phyloP scores from a whole-genome alignment of 2,888 invertebrate genomes.

The Orthonychiurus folsomi region DNA sequence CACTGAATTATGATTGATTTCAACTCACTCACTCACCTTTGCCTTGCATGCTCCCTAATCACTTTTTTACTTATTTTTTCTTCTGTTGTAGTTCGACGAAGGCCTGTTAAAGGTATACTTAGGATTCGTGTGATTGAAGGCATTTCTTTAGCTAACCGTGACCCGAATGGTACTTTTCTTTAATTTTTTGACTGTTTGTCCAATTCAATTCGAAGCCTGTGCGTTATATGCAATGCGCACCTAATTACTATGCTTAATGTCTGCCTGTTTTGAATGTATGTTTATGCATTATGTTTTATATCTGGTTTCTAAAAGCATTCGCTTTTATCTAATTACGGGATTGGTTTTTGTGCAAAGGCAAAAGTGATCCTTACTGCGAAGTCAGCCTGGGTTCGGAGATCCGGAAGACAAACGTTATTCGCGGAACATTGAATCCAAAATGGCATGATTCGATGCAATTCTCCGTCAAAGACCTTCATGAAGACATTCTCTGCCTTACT shows the following conservation, averaged over 20 bases:
- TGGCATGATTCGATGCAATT: constrained; percentile 73
- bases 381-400: constrained; percentile 63
- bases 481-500: constrained; percentile 60
- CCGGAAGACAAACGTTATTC: constrained; percentile 55
- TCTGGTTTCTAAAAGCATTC: too few species aligned
- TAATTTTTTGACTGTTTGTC: neutral
- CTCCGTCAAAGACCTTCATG: constrained; percentile 57
- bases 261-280: too few species aligned
- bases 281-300: too few species aligned
- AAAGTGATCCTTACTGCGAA: constrained; percentile 64
- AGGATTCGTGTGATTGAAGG: constrained; percentile 40
- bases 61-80: constrained; percentile 9
- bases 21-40: neutral
- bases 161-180: constrained; percentile 29
- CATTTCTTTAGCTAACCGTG: constrained; percentile 33
- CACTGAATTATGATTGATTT: too few species aligned
- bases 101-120: constrained; percentile 45
- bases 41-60: neutral
- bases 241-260: too few species aligned
- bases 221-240: too few species aligned
- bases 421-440: constrained; percentile 54
- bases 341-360: constrained; percentile 45
- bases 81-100: constrained; percentile 45
- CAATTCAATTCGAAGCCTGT: too few species aligned
- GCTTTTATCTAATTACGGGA: neutral